phyloP scores from a whole-genome alignment of 2,113 vertebrate species.

The Corynorhinus townsendii region DNA sequence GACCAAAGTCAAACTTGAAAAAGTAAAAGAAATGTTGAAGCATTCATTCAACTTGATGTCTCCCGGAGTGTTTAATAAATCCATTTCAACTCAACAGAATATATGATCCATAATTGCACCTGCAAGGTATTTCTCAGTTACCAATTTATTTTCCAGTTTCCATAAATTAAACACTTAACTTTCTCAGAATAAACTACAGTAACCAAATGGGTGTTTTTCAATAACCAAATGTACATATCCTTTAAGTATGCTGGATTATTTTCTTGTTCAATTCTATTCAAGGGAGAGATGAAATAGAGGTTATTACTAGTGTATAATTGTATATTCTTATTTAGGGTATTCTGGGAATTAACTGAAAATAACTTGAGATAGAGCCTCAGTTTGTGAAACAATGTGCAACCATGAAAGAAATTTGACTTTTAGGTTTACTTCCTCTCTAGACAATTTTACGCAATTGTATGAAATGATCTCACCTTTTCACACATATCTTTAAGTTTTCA shows the following conservation, averaged over 20 bases:
- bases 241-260: background rate
- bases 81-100: constrained; percentile 18
- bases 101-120: background rate
- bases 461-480: background rate
- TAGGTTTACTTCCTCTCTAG: background rate
- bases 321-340: background rate
- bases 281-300: background rate
- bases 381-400: background rate
- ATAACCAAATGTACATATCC: background rate
- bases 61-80: background rate
- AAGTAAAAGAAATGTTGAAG: background rate
- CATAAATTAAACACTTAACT: background rate
- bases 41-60: background rate
- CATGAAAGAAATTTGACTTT: background rate
- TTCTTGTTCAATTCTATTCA: background rate
- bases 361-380: background rate
- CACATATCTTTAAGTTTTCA: background rate
- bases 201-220: constrained; percentile 23
- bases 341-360: background rate
- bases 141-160: constrained; percentile 23
- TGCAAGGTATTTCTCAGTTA: background rate
- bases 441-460: background rate
- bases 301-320: background rate
- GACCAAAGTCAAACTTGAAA: background rate
- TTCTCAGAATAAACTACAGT: background rate